Percentiles rank a stretch among this genome's conserved stretches.
Evolutionary conservation across 1,140 invertebrate genomes (phyloP).

Genomic region (Bemisia tabaci): DNA sequence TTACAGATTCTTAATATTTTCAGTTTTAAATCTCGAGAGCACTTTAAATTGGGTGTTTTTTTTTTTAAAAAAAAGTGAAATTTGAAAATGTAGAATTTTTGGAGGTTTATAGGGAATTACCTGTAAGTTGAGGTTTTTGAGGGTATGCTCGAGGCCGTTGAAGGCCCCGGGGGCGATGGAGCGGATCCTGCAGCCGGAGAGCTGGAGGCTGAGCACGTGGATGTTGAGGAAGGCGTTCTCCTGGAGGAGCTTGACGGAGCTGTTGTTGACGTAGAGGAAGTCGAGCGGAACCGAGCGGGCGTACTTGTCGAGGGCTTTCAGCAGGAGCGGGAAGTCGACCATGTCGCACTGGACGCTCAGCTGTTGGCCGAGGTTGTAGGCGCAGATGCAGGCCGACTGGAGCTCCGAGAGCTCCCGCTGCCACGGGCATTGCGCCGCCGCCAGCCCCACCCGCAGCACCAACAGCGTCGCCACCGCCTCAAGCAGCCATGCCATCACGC

Average conservation of each 20-base stretch:
- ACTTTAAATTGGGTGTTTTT: too few species aligned
- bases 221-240: constrained; percentile 56
- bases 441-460: neutral
- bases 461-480: constrained; percentile 1
- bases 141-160: constrained; percentile 55
- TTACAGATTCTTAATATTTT: too few species aligned
- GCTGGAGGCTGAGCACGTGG: constrained; percentile 67
- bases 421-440: constrained; percentile 67
- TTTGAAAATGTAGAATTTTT: too few species aligned
- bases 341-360: constrained; percentile 80
- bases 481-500: constrained; percentile 2
- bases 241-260: constrained; percentile 49
- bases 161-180: constrained; percentile 59
- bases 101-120: too few species aligned
- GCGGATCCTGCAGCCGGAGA: constrained; percentile 68
- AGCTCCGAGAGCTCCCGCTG: constrained; percentile 49
- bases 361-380: constrained; percentile 64
- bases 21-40: too few species aligned
- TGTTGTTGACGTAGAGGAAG: constrained; percentile 78
- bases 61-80: too few species aligned
- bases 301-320: constrained; percentile 54
- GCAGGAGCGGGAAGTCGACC: constrained; percentile 59
- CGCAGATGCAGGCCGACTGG: constrained; percentile 76
- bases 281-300: constrained; percentile 53
- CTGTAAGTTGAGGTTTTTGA: constrained; percentile 73